Conservation (phyloP, 2,888 invertebrate genomes). For the Octonoba sinensis region DNA sequence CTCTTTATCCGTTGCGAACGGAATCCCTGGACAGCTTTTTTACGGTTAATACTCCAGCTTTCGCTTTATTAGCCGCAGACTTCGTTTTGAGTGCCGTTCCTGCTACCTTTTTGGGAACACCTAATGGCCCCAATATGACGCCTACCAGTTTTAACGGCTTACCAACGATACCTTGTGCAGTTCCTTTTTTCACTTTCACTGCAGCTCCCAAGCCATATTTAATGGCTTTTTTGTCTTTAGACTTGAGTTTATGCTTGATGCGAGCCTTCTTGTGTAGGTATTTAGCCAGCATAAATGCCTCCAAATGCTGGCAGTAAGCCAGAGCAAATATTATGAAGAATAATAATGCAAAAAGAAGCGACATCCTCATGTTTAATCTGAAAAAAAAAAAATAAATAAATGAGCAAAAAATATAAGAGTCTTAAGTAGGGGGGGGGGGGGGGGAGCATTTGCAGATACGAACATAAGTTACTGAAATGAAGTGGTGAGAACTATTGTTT, state of each 20-base stretch:
- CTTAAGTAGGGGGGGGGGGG: too few relatives aligned
- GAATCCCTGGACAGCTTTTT: constrained; percentile 49
- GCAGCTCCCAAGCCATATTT: constrained; percentile 24
- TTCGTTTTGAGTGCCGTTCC: constrained; percentile 24
- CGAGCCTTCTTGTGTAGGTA: constrained; percentile 8
- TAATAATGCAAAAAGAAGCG: background rate
- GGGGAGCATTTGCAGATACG: too few relatives aligned
- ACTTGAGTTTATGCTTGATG: background rate
- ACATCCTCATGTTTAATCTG: too few relatives aligned
- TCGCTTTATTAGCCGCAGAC: constrained; percentile 32
- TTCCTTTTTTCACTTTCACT: constrained; percentile 18
- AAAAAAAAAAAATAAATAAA: too few relatives aligned
- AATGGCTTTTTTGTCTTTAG: constrained; percentile 31
- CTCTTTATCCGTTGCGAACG: constrained; percentile 27
- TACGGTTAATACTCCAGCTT: constrained; percentile 29
- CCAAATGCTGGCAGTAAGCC: constrained; percentile 24
- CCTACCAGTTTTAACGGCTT: constrained; percentile 44
- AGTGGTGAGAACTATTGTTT: too few relatives aligned
- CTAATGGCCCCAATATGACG: constrained; percentile 30
- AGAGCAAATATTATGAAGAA: constrained; percentile 14
- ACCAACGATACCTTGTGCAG: constrained; percentile 7
- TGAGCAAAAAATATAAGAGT: too few relatives aligned
- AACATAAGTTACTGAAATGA: too few relatives aligned
- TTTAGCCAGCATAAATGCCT: background rate
- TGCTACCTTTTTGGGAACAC: constrained; percentile 20